Base-by-base conservation (phyloP, 1,140 invertebrate species). In the Planococcus citri region DNA sequence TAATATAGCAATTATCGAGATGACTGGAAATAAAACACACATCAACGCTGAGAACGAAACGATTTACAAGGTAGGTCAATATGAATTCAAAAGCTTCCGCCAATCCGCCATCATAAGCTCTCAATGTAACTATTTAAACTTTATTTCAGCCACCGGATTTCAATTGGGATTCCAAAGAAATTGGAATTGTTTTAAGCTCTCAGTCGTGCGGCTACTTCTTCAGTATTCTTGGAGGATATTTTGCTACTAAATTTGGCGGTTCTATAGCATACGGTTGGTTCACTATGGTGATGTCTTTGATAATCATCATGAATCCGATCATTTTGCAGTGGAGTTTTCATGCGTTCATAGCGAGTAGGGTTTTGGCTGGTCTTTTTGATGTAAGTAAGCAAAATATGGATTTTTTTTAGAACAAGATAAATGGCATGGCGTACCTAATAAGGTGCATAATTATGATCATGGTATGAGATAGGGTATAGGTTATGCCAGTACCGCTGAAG, bases 401-500 rank as follows among this genome's bases (percentile, higher is more conserved):
- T 33, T 6, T 33, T 6, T 33, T 33, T 33, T 33, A n/a, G n/a
- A n/a, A n/a, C n/a, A n/a, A n/a, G n/a, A n/a, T n/a, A n/a, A n/a
- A n/a, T n/a, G n/a, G n/a, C n/a, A n/a, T n/a, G n/a, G n/a, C n/a
- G n/a, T n/a, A n/a, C n/a, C n/a, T n/a, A n/a, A n/a, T n/a, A n/a
- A n/a, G n/a, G n/a, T n/a, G n/a, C 29, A 33, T 33, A 33, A 33
- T 33, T 33, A 6, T 33, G 29, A 33, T 33, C 12, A 33, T 33
- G 12, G 12, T 6, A 33, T 12, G 12, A 33, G 12, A 33, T 20
- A 51, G 41, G n/a, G 41, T 9, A 9, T 51, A 3, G 41, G 6
- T 6, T 51, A 51, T 51, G 88, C 88, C 68, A 85, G 88, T 1
- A 90, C 90, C 87, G 87, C 90, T 76, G 86, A 85, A 41, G 89